Conservation (phyloP, 2,888 invertebrate species). For the Girardia tigrina region DNA sequence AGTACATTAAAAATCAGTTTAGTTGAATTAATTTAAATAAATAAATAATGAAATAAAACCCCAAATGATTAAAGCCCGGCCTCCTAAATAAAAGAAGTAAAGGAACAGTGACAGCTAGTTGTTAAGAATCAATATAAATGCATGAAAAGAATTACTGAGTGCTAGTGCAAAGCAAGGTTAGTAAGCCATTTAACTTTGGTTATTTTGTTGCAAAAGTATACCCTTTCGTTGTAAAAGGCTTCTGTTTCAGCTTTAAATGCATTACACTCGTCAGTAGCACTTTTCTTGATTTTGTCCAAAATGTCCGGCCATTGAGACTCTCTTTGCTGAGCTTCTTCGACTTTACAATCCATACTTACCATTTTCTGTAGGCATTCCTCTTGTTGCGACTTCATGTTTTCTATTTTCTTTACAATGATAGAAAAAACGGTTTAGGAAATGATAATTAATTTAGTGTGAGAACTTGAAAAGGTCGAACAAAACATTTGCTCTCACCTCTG, state of each 20-base stretch:
- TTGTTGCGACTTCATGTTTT: background rate
- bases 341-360: conserved; percentile 16
- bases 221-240: background rate
- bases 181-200: background rate
- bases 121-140: too few species aligned
- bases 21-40: too few species aligned
- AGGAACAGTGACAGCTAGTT: too few species aligned
- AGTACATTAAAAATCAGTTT: too few species aligned
- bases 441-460: too few species aligned
- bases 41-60: too few species aligned
- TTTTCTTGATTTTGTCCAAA: background rate
- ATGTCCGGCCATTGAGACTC: conserved; percentile 2
- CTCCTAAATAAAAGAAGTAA: too few species aligned
- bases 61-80: too few species aligned
- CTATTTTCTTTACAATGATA: background rate
- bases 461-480: too few species aligned
- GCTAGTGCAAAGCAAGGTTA: background rate
- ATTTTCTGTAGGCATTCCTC: conserved; percentile 1
- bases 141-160: too few species aligned
- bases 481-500: background rate
- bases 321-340: background rate
- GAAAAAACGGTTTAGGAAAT: background rate
- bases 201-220: background rate
- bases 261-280: background rate
- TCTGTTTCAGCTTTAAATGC: conserved; percentile 19